These are phyloP conservation scores for Orthonyx spaldingii DNA, from an alignment of 2,113 vertebrate species.

Conservation along the genomic window DNA sequence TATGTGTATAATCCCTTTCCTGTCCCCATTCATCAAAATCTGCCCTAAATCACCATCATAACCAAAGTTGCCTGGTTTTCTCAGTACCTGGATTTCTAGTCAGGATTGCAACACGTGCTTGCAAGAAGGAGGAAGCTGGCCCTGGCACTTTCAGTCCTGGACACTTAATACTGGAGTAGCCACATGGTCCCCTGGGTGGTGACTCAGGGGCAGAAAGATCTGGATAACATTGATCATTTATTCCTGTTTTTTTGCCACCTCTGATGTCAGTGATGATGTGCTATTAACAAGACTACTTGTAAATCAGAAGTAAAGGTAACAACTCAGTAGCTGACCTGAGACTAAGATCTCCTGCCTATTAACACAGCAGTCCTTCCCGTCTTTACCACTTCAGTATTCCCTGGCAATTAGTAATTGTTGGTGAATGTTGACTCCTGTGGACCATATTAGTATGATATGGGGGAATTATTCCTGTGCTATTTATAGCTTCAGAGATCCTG, in stretches of 20 bases:
- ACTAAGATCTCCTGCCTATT: background rate
- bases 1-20: background rate
- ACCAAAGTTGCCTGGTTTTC: background rate
- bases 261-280: background rate
- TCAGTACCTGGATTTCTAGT: background rate
- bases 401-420: background rate
- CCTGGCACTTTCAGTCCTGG: background rate
- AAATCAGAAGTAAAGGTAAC: background rate
- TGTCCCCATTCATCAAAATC: background rate
- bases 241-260: background rate
- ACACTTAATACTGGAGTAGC: background rate
- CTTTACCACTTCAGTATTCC: background rate
- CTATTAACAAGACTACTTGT: background rate
- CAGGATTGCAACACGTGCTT: background rate
- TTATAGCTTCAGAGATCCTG: background rate
- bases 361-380: background rate
- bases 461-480: background rate
- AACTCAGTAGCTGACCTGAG: background rate
- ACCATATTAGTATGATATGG: background rate
- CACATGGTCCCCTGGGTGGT: accelerated
- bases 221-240: background rate
- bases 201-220: background rate
- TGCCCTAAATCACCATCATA: background rate
- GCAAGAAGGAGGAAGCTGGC: background rate
- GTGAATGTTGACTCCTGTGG: background rate